Evolutionary conservation across 2,888 invertebrate species (phyloP).

Genomic region (Oxytorus armatus): DNA sequence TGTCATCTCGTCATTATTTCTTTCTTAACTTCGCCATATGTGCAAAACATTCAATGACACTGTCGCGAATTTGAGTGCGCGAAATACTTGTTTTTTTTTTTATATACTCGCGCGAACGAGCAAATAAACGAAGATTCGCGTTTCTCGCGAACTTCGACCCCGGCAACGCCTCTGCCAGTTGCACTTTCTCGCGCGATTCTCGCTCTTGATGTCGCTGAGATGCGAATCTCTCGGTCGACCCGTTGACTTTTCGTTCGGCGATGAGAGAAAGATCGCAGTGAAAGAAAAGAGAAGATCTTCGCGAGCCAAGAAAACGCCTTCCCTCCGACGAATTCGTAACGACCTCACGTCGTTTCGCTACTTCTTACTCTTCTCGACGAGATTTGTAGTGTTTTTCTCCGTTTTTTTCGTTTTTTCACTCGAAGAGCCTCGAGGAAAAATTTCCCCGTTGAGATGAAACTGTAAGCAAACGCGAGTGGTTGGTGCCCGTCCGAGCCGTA

Average conservation of each 20-base stretch:
- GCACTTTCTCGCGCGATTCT: conserved; percentile 51
- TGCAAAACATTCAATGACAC: not conserved
- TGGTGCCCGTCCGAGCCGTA: conserved; percentile 28
- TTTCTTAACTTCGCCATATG: too few species aligned
- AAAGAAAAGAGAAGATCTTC: conserved; percentile 19
- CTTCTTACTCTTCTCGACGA: conserved; percentile 18
- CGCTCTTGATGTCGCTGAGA: conserved; percentile 33
- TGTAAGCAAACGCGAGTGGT: conserved; percentile 45
- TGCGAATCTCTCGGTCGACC: conserved; percentile 48
- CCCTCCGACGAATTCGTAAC: conserved; percentile 47
- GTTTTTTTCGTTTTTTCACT: not conserved
- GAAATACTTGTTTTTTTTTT: not conserved
- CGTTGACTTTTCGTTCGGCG: conserved; percentile 39
- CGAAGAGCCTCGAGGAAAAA: conserved; percentile 28
- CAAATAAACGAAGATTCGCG: conserved; percentile 46
- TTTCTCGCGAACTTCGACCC: conserved; percentile 54
- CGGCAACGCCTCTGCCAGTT: conserved; percentile 57
- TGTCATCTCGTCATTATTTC: too few species aligned
- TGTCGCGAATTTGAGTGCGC: not conserved
- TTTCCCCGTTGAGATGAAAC: conserved; percentile 49
- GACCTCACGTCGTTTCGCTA: conserved; percentile 35
- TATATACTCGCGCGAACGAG: conserved; percentile 11
- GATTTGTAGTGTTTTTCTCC: conserved; percentile 18
- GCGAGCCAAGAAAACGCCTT: conserved; percentile 31
- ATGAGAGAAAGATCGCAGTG: conserved; percentile 10